A percentile compares a stretch with the other conserved stretches of the same genome.
Evolutionary conservation across 2,797 vertebrate genomes (phyloP).

Genomic region (Adrianichthys oophorus): DNA sequence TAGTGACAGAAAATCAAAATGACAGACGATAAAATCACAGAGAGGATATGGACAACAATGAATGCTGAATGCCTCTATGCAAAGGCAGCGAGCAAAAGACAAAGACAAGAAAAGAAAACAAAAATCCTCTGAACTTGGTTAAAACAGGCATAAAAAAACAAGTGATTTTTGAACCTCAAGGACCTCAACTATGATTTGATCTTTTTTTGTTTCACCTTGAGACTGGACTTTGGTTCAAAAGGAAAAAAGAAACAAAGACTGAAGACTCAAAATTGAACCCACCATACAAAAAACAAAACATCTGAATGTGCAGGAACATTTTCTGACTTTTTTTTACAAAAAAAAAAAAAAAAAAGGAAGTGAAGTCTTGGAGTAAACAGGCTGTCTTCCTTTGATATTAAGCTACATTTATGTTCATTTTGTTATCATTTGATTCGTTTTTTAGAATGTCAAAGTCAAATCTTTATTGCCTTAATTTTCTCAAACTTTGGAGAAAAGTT

Average conservation of each 20-base stretch:
- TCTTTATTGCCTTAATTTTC: slow-evolving; percentile 99
- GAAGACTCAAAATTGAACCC: slow-evolving; percentile 77
- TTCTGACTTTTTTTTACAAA: slow-evolving; percentile 75
- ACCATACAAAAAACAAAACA: slow-evolving; percentile 75
- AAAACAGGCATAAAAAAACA: slow-evolving; percentile 83
- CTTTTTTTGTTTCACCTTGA: slow-evolving; percentile 61
- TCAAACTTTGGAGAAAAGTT: slow-evolving; percentile 85
- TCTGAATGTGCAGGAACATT: slow-evolving; percentile 92
- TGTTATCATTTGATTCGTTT: slow-evolving; percentile 85
- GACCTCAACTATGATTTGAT: slow-evolving; percentile 79
- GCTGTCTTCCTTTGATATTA: slow-evolving; percentile 94
- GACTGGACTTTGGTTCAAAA: slow-evolving; percentile 80
- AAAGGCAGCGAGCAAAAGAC: slow-evolving; percentile 81
- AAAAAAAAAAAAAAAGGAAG: slow-evolving; percentile 83
- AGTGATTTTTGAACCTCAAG: slow-evolving; percentile 55
- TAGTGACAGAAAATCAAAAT: slow-evolving; percentile 49
- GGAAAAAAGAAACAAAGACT: slow-evolving; percentile 67
- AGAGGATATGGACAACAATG: slow-evolving; percentile 60
- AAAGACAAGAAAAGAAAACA: slow-evolving; percentile 61
- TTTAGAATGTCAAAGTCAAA: slow-evolving; percentile 93
- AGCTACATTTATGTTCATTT: slow-evolving; percentile 85
- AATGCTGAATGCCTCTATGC: slow-evolving; percentile 89
- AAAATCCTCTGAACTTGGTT: slow-evolving; percentile 84
- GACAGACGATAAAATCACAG: slow-evolving; percentile 25
- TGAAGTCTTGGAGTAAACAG: slow-evolving; percentile 77